Percentiles rank a stretch among this genome's conserved stretches.
Evolutionary conservation across 2,888 invertebrate species (phyloP).

Genomic region (Drosophila demipolita): DNA sequence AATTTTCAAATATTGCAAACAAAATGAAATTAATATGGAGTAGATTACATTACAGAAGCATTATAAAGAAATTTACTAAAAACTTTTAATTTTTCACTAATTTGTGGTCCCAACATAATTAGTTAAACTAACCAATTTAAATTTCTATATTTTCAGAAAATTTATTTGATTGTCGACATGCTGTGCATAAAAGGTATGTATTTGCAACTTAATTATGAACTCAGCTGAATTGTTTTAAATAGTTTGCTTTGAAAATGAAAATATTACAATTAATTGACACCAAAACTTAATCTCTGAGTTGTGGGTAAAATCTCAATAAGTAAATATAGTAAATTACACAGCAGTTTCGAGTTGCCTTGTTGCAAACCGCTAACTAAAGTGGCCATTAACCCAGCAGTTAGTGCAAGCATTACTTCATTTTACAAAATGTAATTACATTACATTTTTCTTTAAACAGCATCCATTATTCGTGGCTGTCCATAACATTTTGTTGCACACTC

Average conservation of each 20-base stretch:
- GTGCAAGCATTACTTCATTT: slow-evolving; percentile 43
- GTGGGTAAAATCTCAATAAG: slow-evolving; percentile 19
- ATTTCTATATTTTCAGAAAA: slow-evolving; percentile 24
- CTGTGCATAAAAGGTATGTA: slow-evolving; percentile 30
- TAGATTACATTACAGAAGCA: background rate
- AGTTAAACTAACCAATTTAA: background rate
- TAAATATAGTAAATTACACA: slow-evolving; percentile 10
- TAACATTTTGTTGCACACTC: slow-evolving; percentile 77
- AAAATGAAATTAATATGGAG: background rate
- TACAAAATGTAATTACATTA: slow-evolving; percentile 59
- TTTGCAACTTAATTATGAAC: background rate
- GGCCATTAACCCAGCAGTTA: slow-evolving; percentile 30
- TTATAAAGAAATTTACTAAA: background rate
- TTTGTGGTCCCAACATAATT: background rate
- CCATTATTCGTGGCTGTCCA: slow-evolving; percentile 74
- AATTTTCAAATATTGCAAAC: background rate
- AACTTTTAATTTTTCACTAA: background rate
- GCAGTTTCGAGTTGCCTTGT: slow-evolving; percentile 14
- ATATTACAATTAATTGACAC: background rate
- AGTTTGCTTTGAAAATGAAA: background rate
- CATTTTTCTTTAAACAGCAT: slow-evolving; percentile 58
- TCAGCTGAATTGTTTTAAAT: background rate
- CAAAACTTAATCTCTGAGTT: background rate
- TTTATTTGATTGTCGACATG: background rate
- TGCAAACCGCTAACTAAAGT: slow-evolving; percentile 22